Percentiles rank a stretch among this genome's conserved stretches.
Evolutionary conservation across 2,797 vertebrate genomes (phyloP).

Genomic region (Sebastes trivittatus): DNA sequence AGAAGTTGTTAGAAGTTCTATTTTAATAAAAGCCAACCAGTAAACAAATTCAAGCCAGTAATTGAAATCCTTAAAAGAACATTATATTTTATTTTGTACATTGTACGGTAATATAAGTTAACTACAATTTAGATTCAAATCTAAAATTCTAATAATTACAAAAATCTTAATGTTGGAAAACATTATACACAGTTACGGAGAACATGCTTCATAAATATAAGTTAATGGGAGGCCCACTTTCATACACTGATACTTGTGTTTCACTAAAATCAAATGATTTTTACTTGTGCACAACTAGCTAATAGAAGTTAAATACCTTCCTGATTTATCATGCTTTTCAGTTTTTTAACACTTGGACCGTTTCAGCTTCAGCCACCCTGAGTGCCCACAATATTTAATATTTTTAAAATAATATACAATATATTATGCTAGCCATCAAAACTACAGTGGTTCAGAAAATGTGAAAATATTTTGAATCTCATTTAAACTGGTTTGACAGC

Average conservation of each 20-base stretch:
- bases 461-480: too few relatives aligned
- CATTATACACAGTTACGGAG: neutral
- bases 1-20: conserved; percentile 1
- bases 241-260: neutral
- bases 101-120: neutral
- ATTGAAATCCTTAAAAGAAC: neutral
- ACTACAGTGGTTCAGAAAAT: too few relatives aligned
- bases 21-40: neutral
- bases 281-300: neutral
- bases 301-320: neutral
- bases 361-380: neutral
- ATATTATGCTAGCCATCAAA: too few relatives aligned
- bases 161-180: neutral
- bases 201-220: neutral
- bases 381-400: neutral
- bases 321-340: neutral
- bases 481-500: too few relatives aligned
- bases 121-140: too few relatives aligned
- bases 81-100: neutral
- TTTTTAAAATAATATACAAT: too few relatives aligned
- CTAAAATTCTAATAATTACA: neutral
- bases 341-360: neutral
- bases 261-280: neutral
- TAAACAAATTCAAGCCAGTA: neutral
- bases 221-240: neutral